Base-by-base conservation (phyloP, 2,797 vertebrate species). In the Buceros bicornis region DNA sequence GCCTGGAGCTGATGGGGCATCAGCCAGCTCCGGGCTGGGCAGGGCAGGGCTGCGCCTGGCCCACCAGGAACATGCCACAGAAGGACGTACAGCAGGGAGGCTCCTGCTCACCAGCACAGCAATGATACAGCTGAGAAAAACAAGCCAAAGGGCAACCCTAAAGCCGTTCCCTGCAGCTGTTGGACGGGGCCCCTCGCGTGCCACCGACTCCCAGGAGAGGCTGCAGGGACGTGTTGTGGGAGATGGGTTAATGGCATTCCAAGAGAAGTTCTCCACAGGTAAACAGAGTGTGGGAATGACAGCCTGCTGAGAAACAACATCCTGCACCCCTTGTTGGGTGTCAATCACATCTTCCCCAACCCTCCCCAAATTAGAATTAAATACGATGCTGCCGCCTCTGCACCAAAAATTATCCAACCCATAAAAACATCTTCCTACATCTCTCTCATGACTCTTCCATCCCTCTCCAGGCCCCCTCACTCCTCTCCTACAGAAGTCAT, bases 281-380 rank as follows among this genome's bases (percentile, higher is more conserved):
- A 66, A 64, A 66, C 1, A 58, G 51, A 87, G 80, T 2, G 2
- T 7, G 3, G 82, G 58, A 51, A 15, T 9, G 62, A 70, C 79
- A 93, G 40, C 48, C 64, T 83, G 87, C 74, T 48, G 69, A 87
- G 73, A 76, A 94, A 83, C 92, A 88, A 29, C 94, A 66, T 56
- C 90, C 70, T 45, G 87, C 89, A 51, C 47, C 71, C 88, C 87
- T 89, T 4, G 0, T 3, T 42, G 87, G 66, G 77, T 1, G 0
- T 80, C 95, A 84, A 29, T 96, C 94, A 94, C 1, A 0, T 22
- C 1, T 20, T 73, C 67, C 90, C 86, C 25, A 90, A 33, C 6
- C 56, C 58, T 62, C 64, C 58, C 66, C 64, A 66, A 5, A 76
- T 87, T 73, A 57, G 82, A 87, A 53, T 60, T 20, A 91, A 92